Percentiles rank a stretch among this genome's conserved stretches.
Evolutionary conservation across 1,140 invertebrate genomes (phyloP).

Genomic region (Ooceraea biroi): DNA sequence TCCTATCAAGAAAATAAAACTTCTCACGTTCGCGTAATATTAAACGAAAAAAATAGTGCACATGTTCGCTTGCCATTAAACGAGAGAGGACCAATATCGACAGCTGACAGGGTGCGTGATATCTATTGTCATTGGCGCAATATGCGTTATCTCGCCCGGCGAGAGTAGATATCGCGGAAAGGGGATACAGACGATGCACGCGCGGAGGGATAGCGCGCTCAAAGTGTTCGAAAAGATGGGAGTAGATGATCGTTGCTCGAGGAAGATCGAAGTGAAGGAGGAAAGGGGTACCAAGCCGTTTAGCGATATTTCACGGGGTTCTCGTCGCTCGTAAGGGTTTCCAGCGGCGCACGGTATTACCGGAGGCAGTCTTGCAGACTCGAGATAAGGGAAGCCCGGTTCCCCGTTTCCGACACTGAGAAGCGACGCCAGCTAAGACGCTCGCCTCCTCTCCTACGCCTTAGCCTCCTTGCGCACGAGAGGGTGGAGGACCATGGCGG

Average conservation of each 20-base stretch:
- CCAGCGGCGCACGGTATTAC: constrained; percentile 81
- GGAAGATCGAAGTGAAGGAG: constrained; percentile 53
- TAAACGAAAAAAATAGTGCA: too few species aligned
- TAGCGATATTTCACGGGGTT: constrained; percentile 85
- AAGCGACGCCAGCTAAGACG: constrained; percentile 76
- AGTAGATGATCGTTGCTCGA: constrained; percentile 53
- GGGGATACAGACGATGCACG: neutral
- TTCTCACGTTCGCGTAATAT: neutral
- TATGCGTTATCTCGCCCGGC: constrained; percentile 36
- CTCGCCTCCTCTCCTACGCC: constrained; percentile 61
- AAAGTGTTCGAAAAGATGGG: constrained; percentile 33
- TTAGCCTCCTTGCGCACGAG: constrained; percentile 50
- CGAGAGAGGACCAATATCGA: neutral
- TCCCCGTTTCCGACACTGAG: constrained; percentile 77
- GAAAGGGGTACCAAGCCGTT: constrained; percentile 77
- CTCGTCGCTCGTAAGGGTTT: constrained; percentile 78
- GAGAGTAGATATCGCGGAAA: neutral
- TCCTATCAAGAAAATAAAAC: neutral
- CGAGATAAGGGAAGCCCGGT: constrained; percentile 82
- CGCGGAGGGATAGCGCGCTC: neutral
- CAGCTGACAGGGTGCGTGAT: constrained; percentile 9
- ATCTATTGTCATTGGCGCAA: constrained; percentile 41
- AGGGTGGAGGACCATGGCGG: constrained; percentile 56
- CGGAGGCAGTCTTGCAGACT: constrained; percentile 85
- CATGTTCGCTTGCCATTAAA: neutral